Base-by-base conservation (phyloP, 2,797 vertebrate genomes). In the Silurus lanzhouensis region DNA sequence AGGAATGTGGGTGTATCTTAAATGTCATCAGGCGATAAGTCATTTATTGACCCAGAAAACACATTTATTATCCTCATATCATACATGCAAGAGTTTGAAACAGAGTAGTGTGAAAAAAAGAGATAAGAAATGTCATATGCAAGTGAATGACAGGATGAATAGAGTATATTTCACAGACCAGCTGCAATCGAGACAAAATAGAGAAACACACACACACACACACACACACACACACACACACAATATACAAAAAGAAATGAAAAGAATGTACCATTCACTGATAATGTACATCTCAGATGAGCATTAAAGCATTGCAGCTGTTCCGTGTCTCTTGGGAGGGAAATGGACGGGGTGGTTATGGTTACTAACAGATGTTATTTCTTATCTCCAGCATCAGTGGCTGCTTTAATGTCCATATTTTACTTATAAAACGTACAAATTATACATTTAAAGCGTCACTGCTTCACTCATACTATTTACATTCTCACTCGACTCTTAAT, bases 81-180 rank as follows among this genome's bases (percentile, higher is more conserved):
- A 64, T 22, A 71, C 55, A 80, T 67, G 64, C 64, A 44, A 83
- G 60, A 25, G 46, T 90, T 88, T 87, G 88, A 87, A 88, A 91
- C 86, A 77, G 60, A 55, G 46, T 71, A n/a, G 22, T 55, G 27
- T 20, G 5, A 14, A 20, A 76, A 31, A 76, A 76, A 38, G 38
- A 38, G 38, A 4, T 38, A 38, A 38, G 31, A 38, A 38, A 38
- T 38, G 38, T 38, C 38, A 38, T 38, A 38, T 58, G 1, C 19
- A 44, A 5, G 15, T 9, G 44, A 61, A 61, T 58, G 31, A 60
- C 25, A 38, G 0, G 10, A 48, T 55, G 55, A 86, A 82, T 57
- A 74, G 5, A 61, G 13, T 2, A 44, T 60, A 60, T 27, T 84
- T 85, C 78, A 89, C 88, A 89, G 88, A 84, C 88, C 86, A 80